Conservation (phyloP, 2,797 vertebrate species). For the Sciurus carolinensis region DNA sequence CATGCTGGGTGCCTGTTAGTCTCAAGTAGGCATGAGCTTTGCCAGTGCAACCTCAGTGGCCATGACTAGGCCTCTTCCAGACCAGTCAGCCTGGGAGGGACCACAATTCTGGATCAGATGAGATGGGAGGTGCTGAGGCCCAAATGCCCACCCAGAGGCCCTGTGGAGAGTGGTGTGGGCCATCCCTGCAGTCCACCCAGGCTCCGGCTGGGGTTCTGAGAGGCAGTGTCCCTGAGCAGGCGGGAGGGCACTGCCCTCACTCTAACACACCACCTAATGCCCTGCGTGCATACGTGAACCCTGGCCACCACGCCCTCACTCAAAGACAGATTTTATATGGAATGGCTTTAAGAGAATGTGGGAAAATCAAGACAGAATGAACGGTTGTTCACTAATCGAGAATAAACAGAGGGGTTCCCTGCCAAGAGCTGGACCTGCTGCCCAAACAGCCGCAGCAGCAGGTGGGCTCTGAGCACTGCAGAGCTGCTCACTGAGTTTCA, state of each 20-base stretch:
- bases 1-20: not conserved
- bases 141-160: not conserved
- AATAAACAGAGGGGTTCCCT: not conserved
- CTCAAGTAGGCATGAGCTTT: not conserved
- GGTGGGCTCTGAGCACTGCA: not conserved
- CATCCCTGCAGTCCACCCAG: not conserved
- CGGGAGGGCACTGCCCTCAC: not conserved
- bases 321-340: not conserved
- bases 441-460: not conserved
- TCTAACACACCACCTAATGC: not conserved
- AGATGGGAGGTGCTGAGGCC: not conserved
- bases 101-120: not conserved
- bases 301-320: not conserved
- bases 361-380: not conserved
- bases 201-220: not conserved
- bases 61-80: not conserved
- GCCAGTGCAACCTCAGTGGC: not conserved
- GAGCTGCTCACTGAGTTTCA: not conserved
- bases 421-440: fast-evolving
- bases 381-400: not conserved
- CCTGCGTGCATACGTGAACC: not conserved
- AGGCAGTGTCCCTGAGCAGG: not conserved
- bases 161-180: not conserved
- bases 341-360: not conserved
- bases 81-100: not conserved